Evolutionary conservation across 2,113 vertebrate species (phyloP).

Genomic region (Antechinus flavipes): DNA sequence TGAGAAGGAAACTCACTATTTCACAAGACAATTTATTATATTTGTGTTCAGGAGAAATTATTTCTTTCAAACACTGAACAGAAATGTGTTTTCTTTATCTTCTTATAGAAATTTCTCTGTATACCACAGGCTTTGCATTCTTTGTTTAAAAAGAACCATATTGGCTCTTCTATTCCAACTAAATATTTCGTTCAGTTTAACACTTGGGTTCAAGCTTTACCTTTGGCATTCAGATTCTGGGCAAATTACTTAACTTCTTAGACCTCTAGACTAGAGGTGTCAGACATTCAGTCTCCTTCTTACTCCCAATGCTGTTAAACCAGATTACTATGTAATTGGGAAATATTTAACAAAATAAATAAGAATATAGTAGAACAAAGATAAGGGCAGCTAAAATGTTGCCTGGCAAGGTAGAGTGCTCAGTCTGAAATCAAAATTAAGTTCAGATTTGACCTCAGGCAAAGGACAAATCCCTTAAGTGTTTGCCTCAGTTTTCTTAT

Average conservation of each 20-base stretch:
- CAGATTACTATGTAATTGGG: neutral
- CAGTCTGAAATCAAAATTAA: neutral
- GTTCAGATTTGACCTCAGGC: neutral
- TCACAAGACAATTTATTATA: neutral
- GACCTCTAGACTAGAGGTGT: neutral
- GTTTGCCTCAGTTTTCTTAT: too few relatives aligned
- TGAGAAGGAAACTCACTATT: neutral
- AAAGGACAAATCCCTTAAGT: neutral
- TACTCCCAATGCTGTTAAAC: neutral
- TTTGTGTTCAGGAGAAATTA: neutral
- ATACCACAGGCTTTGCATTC: neutral
- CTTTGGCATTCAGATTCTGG: neutral
- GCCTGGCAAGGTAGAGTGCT: neutral
- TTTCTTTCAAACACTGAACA: neutral
- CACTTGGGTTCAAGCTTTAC: neutral
- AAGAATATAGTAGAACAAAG: neutral
- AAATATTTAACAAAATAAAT: neutral
- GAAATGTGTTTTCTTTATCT: neutral
- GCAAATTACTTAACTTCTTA: neutral
- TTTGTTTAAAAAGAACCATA: neutral
- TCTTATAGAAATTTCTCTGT: neutral
- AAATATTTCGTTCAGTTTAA: neutral
- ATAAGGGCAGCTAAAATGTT: neutral
- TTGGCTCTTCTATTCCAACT: neutral
- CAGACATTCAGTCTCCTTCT: neutral